phyloP scores from a whole-genome alignment of 2,113 vertebrate species.

The Gambusia affinis region DNA sequence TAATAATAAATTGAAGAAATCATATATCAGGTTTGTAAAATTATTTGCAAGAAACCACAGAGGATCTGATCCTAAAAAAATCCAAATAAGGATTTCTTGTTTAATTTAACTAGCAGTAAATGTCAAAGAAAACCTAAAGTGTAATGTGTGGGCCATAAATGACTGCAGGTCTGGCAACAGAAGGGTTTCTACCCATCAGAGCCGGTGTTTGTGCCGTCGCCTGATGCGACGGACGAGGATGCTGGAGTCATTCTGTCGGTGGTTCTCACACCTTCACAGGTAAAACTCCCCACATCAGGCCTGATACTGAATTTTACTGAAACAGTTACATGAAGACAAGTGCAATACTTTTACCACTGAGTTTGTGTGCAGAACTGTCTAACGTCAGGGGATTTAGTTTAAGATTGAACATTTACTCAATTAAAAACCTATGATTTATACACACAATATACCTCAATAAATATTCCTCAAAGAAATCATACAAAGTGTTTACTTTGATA shows the following conservation, averaged over 20 bases:
- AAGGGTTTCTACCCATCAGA: slow-evolving; percentile 91
- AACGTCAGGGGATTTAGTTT: neutral
- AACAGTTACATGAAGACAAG: neutral
- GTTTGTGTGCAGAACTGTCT: neutral
- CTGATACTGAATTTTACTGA: too few relatives aligned
- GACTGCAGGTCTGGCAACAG: slow-evolving; percentile 86
- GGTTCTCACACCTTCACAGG: slow-evolving; percentile 87
- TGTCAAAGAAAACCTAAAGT: neutral
- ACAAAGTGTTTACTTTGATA: too few relatives aligned
- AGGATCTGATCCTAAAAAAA: too few relatives aligned
- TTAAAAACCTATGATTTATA: too few relatives aligned
- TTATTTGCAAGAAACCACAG: too few relatives aligned
- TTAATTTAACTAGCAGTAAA: too few relatives aligned
- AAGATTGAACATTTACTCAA: too few relatives aligned
- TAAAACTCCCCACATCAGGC: slow-evolving; percentile 50
- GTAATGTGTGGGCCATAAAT: neutral
- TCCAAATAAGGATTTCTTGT: too few relatives aligned
- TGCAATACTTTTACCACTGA: neutral
- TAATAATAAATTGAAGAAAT: too few relatives aligned
- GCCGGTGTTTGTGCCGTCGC: slow-evolving; percentile 89
- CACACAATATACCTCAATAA: neutral
- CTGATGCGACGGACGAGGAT: slow-evolving; percentile 85
- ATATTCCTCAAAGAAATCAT: neutral
- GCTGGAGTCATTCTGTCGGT: slow-evolving; percentile 90
- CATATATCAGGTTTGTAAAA: too few relatives aligned